Evolutionary conservation across 2,797 vertebrate genomes (phyloP).

Genomic region (Lithobates pipiens): DNA sequence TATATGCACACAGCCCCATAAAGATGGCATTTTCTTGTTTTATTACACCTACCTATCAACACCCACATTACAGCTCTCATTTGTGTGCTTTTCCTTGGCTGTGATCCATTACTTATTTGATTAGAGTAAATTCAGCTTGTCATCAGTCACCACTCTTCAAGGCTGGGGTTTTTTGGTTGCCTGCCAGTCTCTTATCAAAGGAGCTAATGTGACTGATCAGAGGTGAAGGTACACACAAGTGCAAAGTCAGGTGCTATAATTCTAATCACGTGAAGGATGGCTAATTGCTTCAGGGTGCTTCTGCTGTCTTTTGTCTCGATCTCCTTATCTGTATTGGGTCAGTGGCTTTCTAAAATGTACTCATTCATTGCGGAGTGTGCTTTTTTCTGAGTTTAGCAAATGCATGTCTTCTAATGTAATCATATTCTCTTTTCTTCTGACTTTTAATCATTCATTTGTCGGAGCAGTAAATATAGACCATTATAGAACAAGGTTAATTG

Average conservation of each 20-base stretch:
- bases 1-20: neutral
- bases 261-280: slow-evolving; percentile 24
- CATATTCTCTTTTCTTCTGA: slow-evolving; percentile 20
- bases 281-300: slow-evolving; percentile 32
- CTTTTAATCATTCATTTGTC: slow-evolving; percentile 29
- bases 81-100: slow-evolving; percentile 31
- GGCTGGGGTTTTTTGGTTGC: slow-evolving; percentile 52
- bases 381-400: slow-evolving; percentile 24
- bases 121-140: slow-evolving; percentile 58
- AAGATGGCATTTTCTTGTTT: slow-evolving; percentile 14
- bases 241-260: slow-evolving; percentile 54
- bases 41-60: slow-evolving; percentile 48
- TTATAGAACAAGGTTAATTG: slow-evolving; percentile 1
- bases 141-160: slow-evolving; percentile 49
- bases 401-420: slow-evolving; percentile 14
- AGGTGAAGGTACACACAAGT: slow-evolving; percentile 54
- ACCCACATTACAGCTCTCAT: slow-evolving; percentile 24
- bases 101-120: slow-evolving; percentile 58
- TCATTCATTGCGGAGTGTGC: slow-evolving; percentile 2
- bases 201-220: slow-evolving; percentile 57
- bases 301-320: slow-evolving; percentile 33
- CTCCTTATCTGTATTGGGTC: slow-evolving; percentile 56
- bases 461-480: neutral
- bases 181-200: slow-evolving; percentile 62
- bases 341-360: slow-evolving; percentile 13